Base-by-base conservation (phyloP, 2,888 invertebrate species). In the Choristoneura rosaceana region DNA sequence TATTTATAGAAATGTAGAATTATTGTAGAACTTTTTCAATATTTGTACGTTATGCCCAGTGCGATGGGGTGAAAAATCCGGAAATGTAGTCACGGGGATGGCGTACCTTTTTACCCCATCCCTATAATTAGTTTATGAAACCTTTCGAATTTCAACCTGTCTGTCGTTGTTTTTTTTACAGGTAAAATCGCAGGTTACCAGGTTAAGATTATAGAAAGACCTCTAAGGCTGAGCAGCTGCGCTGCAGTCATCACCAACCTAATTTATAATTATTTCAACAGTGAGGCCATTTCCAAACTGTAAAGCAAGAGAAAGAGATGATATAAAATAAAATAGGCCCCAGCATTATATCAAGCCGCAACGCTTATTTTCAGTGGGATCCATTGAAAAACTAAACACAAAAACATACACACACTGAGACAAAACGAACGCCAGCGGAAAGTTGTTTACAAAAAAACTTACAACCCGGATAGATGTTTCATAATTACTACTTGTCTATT, bases 51-150 rank as follows among this genome's bases (percentile, higher is more conserved):
- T 5, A 9, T 17, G 61, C 17, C 17, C 15, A 9, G 34, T 43
- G 61, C 43, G 61, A 61, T n/a, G 43, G 43, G 61, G 43, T 61
- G 61, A 34, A 61, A 61, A 43, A 15, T 43, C 43, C 61, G 61
- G 61, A 61, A 61, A 61, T 61, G 38, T 43, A 61, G 61, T 41
- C 61, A 41, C 38, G 43, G 61, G 41, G 10, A 61, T 43, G 61
- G 61, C 41, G 17, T 17, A 41, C 41, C 61, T 61, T 61, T 61
- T 41, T 61, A 61, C 43, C 43, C 61, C 34, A 3, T 61, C 17
- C 17, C 17, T 43, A 17, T 41, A 61, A 61, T 61, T 61, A 61
- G 43, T 34, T 61, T 61, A 17, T 43, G 12, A 61, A 61, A 43
- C 41, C 41, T 17, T 61, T 61, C 61, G 17, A 43, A 61, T 61